Percentiles rank a stretch among this genome's conserved stretches.
Conservation (phyloP, 2,113 vertebrate genomes). For the Porphyrio hochstetteri region DNA sequence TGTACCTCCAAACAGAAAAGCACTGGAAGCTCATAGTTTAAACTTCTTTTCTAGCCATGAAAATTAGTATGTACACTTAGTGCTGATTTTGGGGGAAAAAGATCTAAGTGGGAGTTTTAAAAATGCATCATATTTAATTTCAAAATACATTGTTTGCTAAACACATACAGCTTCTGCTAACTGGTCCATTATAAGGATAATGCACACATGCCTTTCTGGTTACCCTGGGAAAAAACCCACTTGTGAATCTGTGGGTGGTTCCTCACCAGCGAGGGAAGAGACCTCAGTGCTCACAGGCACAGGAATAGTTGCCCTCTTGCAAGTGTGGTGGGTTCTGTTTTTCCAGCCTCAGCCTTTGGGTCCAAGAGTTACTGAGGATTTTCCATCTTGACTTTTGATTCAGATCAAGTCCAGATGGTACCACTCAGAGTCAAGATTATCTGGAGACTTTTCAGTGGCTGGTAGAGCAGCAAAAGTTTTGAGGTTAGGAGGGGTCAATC, state of each 20-base stretch:
- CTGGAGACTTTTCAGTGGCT: neutral
- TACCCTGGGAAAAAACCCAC: neutral
- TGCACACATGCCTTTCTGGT: conserved; percentile 39
- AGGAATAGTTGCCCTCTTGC: neutral
- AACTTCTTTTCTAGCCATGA: conserved; percentile 52
- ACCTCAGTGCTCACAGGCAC: neutral
- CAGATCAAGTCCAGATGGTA: conserved; percentile 24
- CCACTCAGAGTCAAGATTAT: neutral
- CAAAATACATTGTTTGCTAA: conserved; percentile 70
- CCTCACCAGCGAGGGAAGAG: conserved; percentile 18
- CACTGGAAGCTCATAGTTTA: conserved; percentile 62
- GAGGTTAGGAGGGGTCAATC: neutral
- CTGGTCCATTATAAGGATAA: conserved; percentile 51
- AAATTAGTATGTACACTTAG: conserved; percentile 49
- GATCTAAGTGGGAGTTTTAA: conserved; percentile 40
- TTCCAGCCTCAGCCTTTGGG: neutral
- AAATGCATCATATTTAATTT: conserved; percentile 60
- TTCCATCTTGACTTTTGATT: neutral
- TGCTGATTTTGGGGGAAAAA: conserved; percentile 57
- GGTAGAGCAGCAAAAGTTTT: neutral
- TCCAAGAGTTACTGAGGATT: neutral
- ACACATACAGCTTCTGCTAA: conserved; percentile 64
- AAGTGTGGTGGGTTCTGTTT: neutral
- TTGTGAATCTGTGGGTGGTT: conserved; percentile 29
- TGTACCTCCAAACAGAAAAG: conserved; percentile 53